phyloP scores from a whole-genome alignment of 2,888 invertebrate genomes.

The Operophtera brumata region DNA sequence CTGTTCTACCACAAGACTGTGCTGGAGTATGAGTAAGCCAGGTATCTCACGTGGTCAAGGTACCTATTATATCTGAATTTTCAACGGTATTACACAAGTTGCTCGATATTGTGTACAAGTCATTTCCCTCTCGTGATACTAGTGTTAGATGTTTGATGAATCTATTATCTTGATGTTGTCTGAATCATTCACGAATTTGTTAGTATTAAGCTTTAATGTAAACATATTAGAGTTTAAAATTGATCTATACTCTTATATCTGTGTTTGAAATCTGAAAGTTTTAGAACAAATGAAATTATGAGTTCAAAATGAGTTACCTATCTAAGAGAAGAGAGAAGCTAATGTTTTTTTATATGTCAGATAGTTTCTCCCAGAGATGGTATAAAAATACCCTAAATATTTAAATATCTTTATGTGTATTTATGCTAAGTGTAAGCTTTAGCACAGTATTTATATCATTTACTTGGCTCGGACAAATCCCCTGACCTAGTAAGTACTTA shows the following conservation, averaged over 20 bases:
- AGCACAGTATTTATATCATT: slow-evolving; percentile 24
- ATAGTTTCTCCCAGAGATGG: neutral
- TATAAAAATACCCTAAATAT: slow-evolving; percentile 7
- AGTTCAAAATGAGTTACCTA: slow-evolving; percentile 25
- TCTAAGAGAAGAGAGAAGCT: neutral
- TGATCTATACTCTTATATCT: slow-evolving; percentile 16
- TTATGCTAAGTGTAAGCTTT: slow-evolving; percentile 6
- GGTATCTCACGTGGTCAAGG: slow-evolving; percentile 16
- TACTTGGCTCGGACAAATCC: slow-evolving; percentile 22
- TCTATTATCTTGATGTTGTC: slow-evolving; percentile 51
- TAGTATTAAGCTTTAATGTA: slow-evolving; percentile 69
- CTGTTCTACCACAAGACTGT: slow-evolving; percentile 98
- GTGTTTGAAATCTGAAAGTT: slow-evolving; percentile 14
- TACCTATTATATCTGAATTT: slow-evolving; percentile 22
- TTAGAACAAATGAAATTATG: slow-evolving; percentile 18
- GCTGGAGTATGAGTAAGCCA: slow-evolving; percentile 86
- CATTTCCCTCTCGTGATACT: slow-evolving; percentile 71
- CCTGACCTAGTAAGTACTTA: slow-evolving; percentile 12
- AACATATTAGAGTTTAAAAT: slow-evolving; percentile 31
- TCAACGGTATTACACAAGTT: slow-evolving; percentile 24
- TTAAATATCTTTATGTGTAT: slow-evolving; percentile 18
- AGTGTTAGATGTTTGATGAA: slow-evolving; percentile 61
- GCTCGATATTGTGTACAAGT: slow-evolving; percentile 42
- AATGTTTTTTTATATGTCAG: neutral
- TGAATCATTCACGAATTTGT: slow-evolving; percentile 67